Base-by-base conservation (phyloP, 1,140 invertebrate genomes). In the Drosophila murphyi region DNA sequence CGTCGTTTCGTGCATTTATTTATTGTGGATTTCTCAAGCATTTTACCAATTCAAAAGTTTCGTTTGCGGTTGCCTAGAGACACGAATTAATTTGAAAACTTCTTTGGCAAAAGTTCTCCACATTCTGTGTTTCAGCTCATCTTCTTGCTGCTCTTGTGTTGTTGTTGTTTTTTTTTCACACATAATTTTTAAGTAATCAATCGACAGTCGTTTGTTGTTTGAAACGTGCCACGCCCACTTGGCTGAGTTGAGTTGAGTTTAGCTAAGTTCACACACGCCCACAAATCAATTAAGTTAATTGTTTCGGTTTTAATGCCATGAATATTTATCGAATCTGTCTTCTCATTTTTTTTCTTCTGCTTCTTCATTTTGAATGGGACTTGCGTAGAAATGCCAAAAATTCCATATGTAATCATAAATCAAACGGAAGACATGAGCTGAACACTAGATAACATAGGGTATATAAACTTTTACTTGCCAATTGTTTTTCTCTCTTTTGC, bases 121-220 rank as follows among this genome's bases (percentile, higher is more conserved):
- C 31, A 45, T 50, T 51, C 31, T 29, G 20, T 20, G 0, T 20
- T 20, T 20, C 20, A 20, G 20, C 20, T 20, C 20, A 20, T 20
- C 20, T 20, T 20, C 20, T 20, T 20, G 20, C 20, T 20, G 0
- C 20, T 20, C 0, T 20, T 20, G 20, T 67, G 4, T 57, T 52
- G 35, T 39, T 41, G 20, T 12, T 52, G 48, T 28, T 72, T 74
- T 48, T 68, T 71, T 54, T 76, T 88, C 80, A 80, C 85, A 89
- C 85, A 89, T 89, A 81, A 85, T 78, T 90, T 76, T 85, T 76
- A 76, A 75, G 76, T 63, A 72, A 81, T 70, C 56, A 56, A 79
- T 82, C 50, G 71, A 60, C 41, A 48, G 50, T 62, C 56, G 50
- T 72, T 56, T 55, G 59, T 43, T 45, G 3, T 54, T 3, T 54